These are phyloP conservation scores for Ciconia stormi DNA, from an alignment of 2,113 vertebrate species.

Conservation along the genomic window DNA sequence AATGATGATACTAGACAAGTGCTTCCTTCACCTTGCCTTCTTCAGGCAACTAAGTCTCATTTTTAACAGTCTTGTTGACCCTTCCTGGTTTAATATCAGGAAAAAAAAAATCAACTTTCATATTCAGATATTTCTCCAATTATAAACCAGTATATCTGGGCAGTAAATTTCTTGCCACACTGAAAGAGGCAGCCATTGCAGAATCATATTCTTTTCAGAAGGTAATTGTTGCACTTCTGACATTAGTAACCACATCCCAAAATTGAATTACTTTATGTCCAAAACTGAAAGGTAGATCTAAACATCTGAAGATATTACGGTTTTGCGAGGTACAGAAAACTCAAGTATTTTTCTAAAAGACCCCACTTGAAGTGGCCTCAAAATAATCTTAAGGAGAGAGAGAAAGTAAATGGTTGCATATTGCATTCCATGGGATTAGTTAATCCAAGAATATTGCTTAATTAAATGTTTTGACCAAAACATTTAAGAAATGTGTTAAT, in stretches of 20 bases:
- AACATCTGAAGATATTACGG: neutral
- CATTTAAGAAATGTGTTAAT: neutral
- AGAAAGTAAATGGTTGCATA: neutral
- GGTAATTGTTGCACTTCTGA: neutral
- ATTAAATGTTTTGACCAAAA: neutral
- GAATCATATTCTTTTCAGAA: neutral
- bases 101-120: neutral
- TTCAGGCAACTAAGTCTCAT: neutral
- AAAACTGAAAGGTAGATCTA: neutral
- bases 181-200: neutral
- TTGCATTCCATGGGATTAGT: neutral
- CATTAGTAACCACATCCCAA: neutral
- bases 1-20: neutral
- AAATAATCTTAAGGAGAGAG: neutral
- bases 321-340: neutral
- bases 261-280: neutral
- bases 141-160: neutral
- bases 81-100: neutral
- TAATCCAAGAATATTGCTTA: neutral
- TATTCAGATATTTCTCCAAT: neutral
- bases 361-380: neutral
- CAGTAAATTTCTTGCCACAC: neutral
- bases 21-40: constrained; percentile 3
- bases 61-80: neutral
- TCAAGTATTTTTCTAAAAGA: neutral